Evolutionary conservation across 2,888 invertebrate species (phyloP), one percentile per base, ranked within the genome.

Genomic region (Tanypteryx hageni): DNA sequence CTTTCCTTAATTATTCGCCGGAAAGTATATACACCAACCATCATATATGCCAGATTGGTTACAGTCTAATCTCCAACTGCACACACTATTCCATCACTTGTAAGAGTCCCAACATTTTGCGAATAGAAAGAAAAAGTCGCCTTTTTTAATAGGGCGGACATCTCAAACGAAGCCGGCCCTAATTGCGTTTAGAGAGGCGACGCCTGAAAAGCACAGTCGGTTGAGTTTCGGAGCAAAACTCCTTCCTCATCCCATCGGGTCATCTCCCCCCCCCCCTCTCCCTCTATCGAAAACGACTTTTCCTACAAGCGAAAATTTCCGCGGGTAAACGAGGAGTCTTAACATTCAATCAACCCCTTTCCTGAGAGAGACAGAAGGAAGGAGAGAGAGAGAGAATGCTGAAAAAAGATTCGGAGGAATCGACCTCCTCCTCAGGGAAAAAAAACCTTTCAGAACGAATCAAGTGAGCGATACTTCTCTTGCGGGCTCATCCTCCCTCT

Each of bases 401-500:
- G 68, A 68, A 68, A 68, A 68, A 44, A 44, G 44, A 44, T 44
- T 68, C n/a, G 68, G 68, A 22, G 22, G 22, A 68, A 22, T 13
- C 64, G 64, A 18, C 18, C 7, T 16, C 16, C 68, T 68, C 68
- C n/a, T 68, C 68, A 68, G 68, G 22, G n/a, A 18, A 68, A 68
- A 68, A 68, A 68, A 22, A 9, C 16, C 16, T n/a, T 64, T 64
- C 14, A n/a, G 64, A 64, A 64, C 18, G 22, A 68, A 68, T 68
- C 68, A 22, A 68, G 68, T n/a, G 68, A 22, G 68, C 68, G 68
- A 68, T 68, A 68, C 68, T 64, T 64, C 64, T 82, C 31, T 82
- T 82, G 44, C 82, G 44, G 82, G 22, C 31, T 82, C 16, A 16
- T 44, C 44, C 11, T 31, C n/a, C 7, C 16, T 64, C 64, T 31